These are phyloP conservation scores for Istiophorus platypterus DNA, from an alignment of 2,113 vertebrate species.

Conservation along the genomic window DNA sequence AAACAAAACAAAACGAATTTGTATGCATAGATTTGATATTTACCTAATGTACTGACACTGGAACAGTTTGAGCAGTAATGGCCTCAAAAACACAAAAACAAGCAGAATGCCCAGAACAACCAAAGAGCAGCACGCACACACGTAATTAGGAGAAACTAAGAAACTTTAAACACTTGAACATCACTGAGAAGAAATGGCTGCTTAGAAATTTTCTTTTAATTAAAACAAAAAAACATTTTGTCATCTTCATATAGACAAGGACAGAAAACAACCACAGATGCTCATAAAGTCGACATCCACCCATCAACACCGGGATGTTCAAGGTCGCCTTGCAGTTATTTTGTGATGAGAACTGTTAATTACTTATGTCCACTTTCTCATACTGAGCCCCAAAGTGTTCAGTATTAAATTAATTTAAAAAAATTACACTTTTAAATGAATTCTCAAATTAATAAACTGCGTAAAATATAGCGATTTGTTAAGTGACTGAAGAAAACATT, in stretches of 20 bases:
- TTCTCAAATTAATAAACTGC: background rate
- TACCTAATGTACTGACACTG: slow-evolving; percentile 28
- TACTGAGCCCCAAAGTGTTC: background rate
- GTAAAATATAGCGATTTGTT: background rate
- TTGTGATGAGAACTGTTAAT: background rate
- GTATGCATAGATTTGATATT: slow-evolving; percentile 49
- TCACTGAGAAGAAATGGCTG: background rate
- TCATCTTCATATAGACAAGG: background rate
- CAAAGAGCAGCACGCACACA: slow-evolving; percentile 4
- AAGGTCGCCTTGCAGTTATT: background rate
- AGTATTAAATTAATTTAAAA: background rate
- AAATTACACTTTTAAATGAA: background rate
- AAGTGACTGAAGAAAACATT: background rate
- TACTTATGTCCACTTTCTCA: background rate
- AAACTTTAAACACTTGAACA: background rate
- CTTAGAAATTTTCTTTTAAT: background rate
- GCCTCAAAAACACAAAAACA: slow-evolving; percentile 2
- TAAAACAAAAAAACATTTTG: background rate
- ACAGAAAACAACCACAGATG: background rate
- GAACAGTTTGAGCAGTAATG: slow-evolving; percentile 13
- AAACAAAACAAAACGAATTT: background rate
- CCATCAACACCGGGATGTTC: background rate
- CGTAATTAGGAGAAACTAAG: background rate
- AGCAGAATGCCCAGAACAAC: slow-evolving; percentile 8
- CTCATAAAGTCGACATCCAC: background rate